These are phyloP conservation scores for Tigriopus californicus DNA, from an alignment of 2,888 invertebrate species.

Conservation along the genomic window DNA sequence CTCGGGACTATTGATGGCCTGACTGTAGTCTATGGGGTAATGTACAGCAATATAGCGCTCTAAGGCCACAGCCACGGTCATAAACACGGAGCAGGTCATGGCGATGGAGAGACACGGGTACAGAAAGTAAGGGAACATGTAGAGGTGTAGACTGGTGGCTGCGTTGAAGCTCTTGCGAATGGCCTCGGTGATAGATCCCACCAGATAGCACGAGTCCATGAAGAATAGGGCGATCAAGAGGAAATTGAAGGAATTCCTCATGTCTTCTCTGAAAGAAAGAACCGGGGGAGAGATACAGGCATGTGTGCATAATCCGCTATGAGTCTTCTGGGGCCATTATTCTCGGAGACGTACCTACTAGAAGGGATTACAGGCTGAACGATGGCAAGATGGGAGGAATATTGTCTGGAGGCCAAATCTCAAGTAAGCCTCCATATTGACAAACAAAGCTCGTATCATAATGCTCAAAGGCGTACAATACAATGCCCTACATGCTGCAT, in stretches of 20 bases:
- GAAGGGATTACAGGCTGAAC: too few relatives aligned
- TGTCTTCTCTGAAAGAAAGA: constrained; percentile 8
- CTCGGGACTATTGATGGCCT: constrained; percentile 13
- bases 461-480: too few relatives aligned
- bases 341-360: too few relatives aligned
- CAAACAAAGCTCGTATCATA: too few relatives aligned
- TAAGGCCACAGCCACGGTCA: constrained; percentile 9
- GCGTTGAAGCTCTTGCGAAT: constrained; percentile 6
- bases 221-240: constrained; percentile 9
- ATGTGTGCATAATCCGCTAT: too few relatives aligned
- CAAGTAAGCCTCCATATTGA: too few relatives aligned
- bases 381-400: too few relatives aligned
- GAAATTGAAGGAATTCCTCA: constrained; percentile 12
- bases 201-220: constrained; percentile 9
- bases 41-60: constrained; percentile 12
- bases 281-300: too few relatives aligned
- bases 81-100: constrained; percentile 8
- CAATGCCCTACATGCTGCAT: too few relatives aligned
- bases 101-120: constrained; percentile 1
- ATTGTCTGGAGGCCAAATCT: too few relatives aligned
- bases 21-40: constrained; percentile 11
- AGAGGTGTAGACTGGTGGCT: not conserved
- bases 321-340: too few relatives aligned
- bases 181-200: not conserved
- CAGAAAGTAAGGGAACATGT: constrained; percentile 5